Base-by-base conservation (phyloP, 2,888 invertebrate species). In the Dinocampus coccinellae region DNA sequence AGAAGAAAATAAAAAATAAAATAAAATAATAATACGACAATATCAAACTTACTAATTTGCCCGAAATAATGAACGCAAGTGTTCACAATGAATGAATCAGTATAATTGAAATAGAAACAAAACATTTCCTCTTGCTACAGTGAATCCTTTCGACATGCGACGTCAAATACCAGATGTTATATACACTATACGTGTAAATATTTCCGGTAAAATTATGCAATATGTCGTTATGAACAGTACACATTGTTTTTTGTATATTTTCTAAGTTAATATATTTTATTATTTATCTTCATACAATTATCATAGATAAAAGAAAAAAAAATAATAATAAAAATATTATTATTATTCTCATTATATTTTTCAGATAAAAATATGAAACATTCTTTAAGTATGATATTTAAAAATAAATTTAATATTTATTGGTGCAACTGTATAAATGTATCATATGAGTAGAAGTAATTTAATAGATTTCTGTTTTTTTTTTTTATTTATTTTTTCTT, bases 21-120 rank as follows among this genome's bases (percentile, higher is more conserved):
- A 66, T 64, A 62, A 72, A 70, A n/a, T n/a, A n/a, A n/a, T n/a
- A n/a, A n/a, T n/a, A n/a, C n/a, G n/a, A n/a, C n/a, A 69, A 36
- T 20, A 26, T 36, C 3, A n/a, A 55, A 65, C 10, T 39, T n/a
- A n/a, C 52, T 69, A 58, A 69, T 73, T 69, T 73, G 47, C 69
- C 73, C 53, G 73, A 73, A 73, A 75, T 72, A 75, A 75, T 73
- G 6, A 63, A 47, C 39, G 16, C 2, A 20, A 39, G 34, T 68
- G 34, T 24, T 47, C 16, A 13, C 6, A 10, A 0, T 34, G 33
- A 34, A 33, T 58, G 33, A 34, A 34, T 29, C 10, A 16, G 20
- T 58, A n/a, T 29, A 58, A 58, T 58, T 34, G 16, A 58, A 33
- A 33, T 20, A 4, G 4, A 29, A 57, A 58, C 6, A 39, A 36